These are phyloP conservation scores for Tadarida brasiliensis DNA, from an alignment of 2,797 vertebrate species.

Conservation along the genomic window DNA sequence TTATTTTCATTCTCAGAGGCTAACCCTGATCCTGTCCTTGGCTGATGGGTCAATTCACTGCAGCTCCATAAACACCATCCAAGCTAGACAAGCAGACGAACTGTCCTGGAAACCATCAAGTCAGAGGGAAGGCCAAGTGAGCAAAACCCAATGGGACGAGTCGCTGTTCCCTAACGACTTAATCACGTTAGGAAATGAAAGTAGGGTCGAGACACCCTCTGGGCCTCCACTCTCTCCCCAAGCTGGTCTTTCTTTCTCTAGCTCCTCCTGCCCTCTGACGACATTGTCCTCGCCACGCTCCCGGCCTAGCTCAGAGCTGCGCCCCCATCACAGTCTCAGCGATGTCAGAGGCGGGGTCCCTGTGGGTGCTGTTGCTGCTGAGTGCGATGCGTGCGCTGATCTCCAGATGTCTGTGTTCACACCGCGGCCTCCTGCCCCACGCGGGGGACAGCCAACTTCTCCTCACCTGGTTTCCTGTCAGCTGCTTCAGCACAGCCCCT, in stretches of 20 bases:
- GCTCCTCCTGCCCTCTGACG: too few relatives aligned
- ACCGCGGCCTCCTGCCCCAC: background rate
- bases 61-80: background rate
- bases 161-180: background rate
- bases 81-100: background rate
- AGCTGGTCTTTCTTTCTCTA: too few relatives aligned
- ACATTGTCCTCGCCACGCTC: too few relatives aligned
- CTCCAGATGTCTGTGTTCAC: too few relatives aligned
- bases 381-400: too few relatives aligned
- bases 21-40: background rate
- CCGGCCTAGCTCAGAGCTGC: too few relatives aligned
- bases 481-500: background rate
- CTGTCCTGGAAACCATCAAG: background rate
- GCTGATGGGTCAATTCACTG: background rate
- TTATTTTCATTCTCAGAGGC: background rate
- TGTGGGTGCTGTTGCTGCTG: too few relatives aligned
- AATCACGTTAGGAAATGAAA: background rate
- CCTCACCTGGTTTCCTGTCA: background rate
- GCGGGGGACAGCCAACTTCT: background rate
- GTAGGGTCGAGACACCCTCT: background rate
- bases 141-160: background rate
- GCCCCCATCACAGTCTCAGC: too few relatives aligned
- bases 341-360: too few relatives aligned
- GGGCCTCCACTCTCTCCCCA: too few relatives aligned
- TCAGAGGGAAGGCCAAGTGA: background rate